Conservation (phyloP, 1,140 invertebrate genomes). For the Cephus cinctus region DNA sequence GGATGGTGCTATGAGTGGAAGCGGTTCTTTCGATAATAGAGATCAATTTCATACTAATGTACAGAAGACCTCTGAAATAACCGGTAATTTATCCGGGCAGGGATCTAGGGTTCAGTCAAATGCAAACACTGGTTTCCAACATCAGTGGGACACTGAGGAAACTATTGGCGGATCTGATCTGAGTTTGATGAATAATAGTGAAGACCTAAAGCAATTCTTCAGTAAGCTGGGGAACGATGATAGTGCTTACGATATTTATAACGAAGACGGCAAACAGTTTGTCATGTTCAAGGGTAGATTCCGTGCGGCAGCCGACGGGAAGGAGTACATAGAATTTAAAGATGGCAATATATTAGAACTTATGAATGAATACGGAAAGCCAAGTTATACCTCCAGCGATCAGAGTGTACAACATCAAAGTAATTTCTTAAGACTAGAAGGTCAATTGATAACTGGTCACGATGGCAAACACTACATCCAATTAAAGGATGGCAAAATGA, state of each 20-base stretch:
- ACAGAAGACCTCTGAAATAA: background rate
- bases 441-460: slow-evolving; percentile 30
- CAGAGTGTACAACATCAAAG: slow-evolving; percentile 9
- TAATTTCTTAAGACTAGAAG: slow-evolving; percentile 31
- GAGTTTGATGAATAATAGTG: too few species aligned
- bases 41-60: background rate
- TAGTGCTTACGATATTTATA: slow-evolving; percentile 23
- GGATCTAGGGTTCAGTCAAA: background rate
- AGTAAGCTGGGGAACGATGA: slow-evolving; percentile 26
- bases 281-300: slow-evolving; percentile 37
- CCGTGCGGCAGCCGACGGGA: slow-evolving; percentile 27
- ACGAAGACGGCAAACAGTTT: slow-evolving; percentile 29
- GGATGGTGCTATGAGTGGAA: too few species aligned
- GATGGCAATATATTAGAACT: slow-evolving; percentile 40
- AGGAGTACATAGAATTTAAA: slow-evolving; percentile 40
- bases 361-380: slow-evolving; percentile 28
- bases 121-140: too few species aligned
- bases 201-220: slow-evolving; percentile 35
- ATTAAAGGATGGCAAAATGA: slow-evolving; percentile 35
- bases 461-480: slow-evolving; percentile 33
- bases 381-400: slow-evolving; percentile 18
- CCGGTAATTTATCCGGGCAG: background rate
- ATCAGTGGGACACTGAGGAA: slow-evolving; percentile 41
- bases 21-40: background rate
- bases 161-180: slow-evolving; percentile 26